phyloP scores from a whole-genome alignment of 2,113 vertebrate genomes.

The Ursus arctos region DNA sequence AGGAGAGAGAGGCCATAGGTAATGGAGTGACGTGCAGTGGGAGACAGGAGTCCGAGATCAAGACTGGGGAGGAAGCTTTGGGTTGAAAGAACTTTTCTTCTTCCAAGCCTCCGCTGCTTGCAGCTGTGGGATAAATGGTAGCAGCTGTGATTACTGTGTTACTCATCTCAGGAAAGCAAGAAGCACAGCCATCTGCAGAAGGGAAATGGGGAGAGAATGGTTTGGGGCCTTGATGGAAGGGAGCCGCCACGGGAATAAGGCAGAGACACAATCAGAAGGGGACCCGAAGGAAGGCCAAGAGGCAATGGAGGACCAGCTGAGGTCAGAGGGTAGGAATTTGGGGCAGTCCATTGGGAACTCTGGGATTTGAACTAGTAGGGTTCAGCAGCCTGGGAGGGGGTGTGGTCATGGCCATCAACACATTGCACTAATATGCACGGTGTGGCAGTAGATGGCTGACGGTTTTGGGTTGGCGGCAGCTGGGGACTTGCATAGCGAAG shows the following conservation, averaged over 20 bases:
- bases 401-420: not conserved
- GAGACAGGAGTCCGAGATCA: not conserved
- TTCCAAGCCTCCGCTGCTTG: not conserved
- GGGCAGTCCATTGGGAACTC: not conserved
- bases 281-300: not conserved
- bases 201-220: not conserved
- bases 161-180: constrained; percentile 32
- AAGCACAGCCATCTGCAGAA: not conserved
- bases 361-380: not conserved
- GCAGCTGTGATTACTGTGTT: not conserved
- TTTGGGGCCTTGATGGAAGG: not conserved
- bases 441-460: not conserved
- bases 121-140: not conserved
- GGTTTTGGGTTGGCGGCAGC: not conserved
- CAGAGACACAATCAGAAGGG: not conserved
- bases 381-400: not conserved
- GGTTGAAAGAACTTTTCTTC: not conserved
- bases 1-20: not conserved
- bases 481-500: not conserved
- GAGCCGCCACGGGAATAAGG: not conserved
- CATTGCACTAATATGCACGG: not conserved
- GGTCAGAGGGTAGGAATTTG: not conserved
- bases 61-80: not conserved
- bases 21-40: not conserved
- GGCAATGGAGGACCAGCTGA: not conserved